Evolutionary conservation across 2,797 vertebrate genomes (phyloP).

Genomic region (Aratinga solstitialis): DNA sequence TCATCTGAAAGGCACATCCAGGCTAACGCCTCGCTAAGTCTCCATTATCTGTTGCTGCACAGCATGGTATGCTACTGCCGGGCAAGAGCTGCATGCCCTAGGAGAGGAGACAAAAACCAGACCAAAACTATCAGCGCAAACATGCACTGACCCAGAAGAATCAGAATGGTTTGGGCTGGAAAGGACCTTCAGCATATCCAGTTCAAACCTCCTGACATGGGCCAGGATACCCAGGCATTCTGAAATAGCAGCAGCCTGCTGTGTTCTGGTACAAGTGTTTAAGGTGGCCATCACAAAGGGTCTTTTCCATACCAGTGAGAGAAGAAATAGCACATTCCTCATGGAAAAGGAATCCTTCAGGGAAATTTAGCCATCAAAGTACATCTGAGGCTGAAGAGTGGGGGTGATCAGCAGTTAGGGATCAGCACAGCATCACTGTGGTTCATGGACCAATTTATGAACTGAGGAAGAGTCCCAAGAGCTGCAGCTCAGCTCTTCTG

Average conservation of each 20-base stretch:
- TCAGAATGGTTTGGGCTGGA: neutral
- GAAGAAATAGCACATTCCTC: neutral
- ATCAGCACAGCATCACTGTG: accelerated
- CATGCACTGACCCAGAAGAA: neutral
- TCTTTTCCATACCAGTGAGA: neutral
- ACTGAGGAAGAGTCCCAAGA: neutral
- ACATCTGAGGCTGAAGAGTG: neutral
- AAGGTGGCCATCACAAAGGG: neutral
- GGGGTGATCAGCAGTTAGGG: neutral
- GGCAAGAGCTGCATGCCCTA: neutral
- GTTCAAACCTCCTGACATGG: neutral
- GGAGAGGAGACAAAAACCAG: neutral
- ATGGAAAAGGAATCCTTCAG: neutral
- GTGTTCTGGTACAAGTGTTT: neutral
- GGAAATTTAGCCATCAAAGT: neutral
- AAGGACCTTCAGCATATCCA: neutral
- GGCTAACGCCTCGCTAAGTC: neutral
- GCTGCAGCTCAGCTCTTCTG: neutral
- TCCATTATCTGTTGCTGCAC: neutral
- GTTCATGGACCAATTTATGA: neutral
- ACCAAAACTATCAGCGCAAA: neutral
- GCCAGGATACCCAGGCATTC: neutral
- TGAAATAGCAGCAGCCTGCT: neutral
- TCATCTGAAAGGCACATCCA: neutral
- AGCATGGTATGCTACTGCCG: neutral